Conservation (phyloP, 2,888 invertebrate species). For the Yponomeuta evonymella region DNA sequence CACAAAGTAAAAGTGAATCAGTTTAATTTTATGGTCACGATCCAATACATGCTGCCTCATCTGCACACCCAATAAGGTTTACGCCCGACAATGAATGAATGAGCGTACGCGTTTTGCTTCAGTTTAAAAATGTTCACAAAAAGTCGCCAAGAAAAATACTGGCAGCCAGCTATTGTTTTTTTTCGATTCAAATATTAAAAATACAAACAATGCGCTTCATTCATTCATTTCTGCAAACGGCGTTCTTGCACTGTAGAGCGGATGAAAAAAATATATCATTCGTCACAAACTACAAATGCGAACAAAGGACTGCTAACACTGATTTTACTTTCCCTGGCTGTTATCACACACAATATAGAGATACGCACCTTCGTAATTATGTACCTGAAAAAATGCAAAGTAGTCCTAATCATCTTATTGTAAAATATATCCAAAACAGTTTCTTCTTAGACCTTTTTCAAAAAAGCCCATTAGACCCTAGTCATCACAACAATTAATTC, state of each 20-base stretch:
- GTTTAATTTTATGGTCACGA: too few relatives aligned
- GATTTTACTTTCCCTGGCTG: too few relatives aligned
- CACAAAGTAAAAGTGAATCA: background rate
- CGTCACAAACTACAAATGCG: background rate
- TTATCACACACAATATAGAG: too few relatives aligned
- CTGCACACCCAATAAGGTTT: too few relatives aligned
- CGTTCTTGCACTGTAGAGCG: background rate
- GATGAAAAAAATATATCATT: background rate
- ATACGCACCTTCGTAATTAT: too few relatives aligned
- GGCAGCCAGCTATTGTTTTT: background rate
- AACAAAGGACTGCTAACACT: background rate
- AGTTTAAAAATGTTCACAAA: background rate
- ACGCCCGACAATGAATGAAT: background rate
- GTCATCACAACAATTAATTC: too few relatives aligned
- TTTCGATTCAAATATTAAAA: background rate
- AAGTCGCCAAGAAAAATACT: background rate
- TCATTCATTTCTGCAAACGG: background rate
- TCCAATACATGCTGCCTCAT: too few relatives aligned
- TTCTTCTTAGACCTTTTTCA: too few relatives aligned
- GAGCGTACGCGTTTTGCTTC: background rate
- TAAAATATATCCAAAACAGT: too few relatives aligned
- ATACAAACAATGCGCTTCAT: background rate
- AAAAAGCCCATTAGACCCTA: too few relatives aligned
- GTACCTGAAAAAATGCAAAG: too few relatives aligned
- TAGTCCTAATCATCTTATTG: too few relatives aligned